Conservation (phyloP, 2,888 invertebrate species). For the Willowsia nigromaculata region DNA sequence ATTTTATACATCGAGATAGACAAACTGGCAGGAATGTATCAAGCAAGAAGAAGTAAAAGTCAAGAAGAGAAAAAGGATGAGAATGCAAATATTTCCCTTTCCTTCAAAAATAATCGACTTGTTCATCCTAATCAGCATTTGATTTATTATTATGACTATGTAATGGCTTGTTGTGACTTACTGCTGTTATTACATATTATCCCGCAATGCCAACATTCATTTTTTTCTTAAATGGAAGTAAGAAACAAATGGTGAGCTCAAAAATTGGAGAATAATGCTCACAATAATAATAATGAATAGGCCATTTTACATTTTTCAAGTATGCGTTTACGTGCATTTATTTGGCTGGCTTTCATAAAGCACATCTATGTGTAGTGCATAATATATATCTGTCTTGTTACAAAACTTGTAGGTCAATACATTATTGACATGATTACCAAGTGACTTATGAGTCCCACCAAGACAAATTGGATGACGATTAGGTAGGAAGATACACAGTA, state of each 20-base stretch:
- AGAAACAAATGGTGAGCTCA: slow-evolving; percentile 49
- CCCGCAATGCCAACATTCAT: slow-evolving; percentile 71
- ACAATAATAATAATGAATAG: slow-evolving; percentile 47
- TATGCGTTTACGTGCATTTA: slow-evolving; percentile 17
- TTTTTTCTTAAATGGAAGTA: slow-evolving; percentile 62
- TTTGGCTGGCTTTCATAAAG: neutral
- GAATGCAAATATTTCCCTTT: slow-evolving; percentile 73
- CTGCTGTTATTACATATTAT: slow-evolving; percentile 72
- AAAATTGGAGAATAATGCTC: slow-evolving; percentile 40
- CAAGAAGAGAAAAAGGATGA: slow-evolving; percentile 56
- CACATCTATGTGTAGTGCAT: neutral
- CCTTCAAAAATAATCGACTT: slow-evolving; percentile 62
- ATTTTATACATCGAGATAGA: slow-evolving; percentile 42
- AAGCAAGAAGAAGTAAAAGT: slow-evolving; percentile 3
- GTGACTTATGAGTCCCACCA: slow-evolving; percentile 67
- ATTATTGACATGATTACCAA: slow-evolving; percentile 70
- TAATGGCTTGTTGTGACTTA: slow-evolving; percentile 72
- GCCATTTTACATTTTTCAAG: slow-evolving; percentile 26
- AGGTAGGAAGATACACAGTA: neutral
- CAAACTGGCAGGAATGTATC: slow-evolving; percentile 11
- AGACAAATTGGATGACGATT: slow-evolving; percentile 68
- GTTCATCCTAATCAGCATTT: slow-evolving; percentile 67
- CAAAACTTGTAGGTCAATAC: slow-evolving; percentile 53
- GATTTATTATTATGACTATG: slow-evolving; percentile 73
- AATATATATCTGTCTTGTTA: slow-evolving; percentile 13